These are phyloP conservation scores for Calliopsis andreniformis DNA, from an alignment of 1,140 invertebrate species.

Conservation along the genomic window DNA sequence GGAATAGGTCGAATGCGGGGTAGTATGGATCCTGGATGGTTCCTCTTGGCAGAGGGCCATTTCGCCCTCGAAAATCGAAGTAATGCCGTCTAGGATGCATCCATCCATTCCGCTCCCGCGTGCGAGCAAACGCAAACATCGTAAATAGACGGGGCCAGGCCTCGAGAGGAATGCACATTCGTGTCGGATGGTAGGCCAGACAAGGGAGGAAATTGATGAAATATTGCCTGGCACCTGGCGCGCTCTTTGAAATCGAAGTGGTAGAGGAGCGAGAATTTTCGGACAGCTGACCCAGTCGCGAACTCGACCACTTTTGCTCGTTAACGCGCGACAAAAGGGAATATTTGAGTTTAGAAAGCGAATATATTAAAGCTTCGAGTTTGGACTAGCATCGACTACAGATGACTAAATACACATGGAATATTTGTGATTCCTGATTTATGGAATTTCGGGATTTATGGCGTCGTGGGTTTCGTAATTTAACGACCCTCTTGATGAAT, in stretches of 20 bases:
- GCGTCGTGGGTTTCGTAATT: neutral
- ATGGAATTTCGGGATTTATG: neutral
- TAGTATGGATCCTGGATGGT: conserved; percentile 47
- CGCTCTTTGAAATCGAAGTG: neutral
- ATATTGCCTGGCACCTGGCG: neutral
- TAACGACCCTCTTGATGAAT: neutral
- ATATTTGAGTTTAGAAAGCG: neutral
- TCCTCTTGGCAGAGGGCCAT: conserved; percentile 62
- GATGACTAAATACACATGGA: no score
- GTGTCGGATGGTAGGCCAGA: neutral
- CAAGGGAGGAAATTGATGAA: conserved; percentile 17
- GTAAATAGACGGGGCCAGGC: conserved; percentile 19
- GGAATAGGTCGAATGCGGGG: conserved; percentile 8
- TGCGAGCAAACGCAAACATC: conserved; percentile 46
- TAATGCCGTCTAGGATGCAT: conserved; percentile 21
- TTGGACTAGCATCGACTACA: neutral
- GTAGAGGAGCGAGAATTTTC: neutral
- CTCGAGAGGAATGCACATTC: neutral
- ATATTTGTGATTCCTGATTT: neutral
- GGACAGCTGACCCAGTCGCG: neutral
- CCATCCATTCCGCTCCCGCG: conserved; percentile 10
- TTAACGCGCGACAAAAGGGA: no score
- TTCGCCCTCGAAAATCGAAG: conserved; percentile 43
- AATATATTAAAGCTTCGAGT: neutral
- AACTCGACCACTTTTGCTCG: neutral